Base-by-base conservation (phyloP, 1,140 invertebrate genomes). In the Drosophila quadrilineata region DNA sequence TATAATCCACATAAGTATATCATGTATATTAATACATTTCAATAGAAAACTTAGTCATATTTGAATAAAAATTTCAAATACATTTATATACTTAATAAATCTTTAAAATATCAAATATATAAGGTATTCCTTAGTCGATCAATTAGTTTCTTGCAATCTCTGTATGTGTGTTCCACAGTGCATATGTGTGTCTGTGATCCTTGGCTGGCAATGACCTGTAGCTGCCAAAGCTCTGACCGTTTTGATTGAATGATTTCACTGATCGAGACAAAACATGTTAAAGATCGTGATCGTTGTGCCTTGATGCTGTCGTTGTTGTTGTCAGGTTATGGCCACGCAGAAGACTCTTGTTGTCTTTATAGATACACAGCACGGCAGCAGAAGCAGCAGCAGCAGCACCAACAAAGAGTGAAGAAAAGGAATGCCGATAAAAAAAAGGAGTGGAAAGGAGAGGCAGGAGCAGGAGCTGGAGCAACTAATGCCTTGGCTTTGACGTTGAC, bases 241-340 rank as follows among this genome's bases (percentile, higher is more conserved):
- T 84, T 80, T 84, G 79, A 84, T 85, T 84, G 79, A 84, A 84
- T 84, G 79, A 84, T 84, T 85, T 84, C 79, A 84, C 74, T 84
- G 79, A 84, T 84, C 79, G 79, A 84, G 79, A 84, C 79, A 84
- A 84, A 84, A 85, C 79, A 84, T 84, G 79, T 85, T 84, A 79
- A 84, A 79, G 79, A 84, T 84, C 79, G 79, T 85, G 76, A 82
- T 66, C 41, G 80, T 63, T 69, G 62, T 46, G 54, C 60, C 41
- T 35, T 38, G 19, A 26, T 21, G 38, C 10, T 31, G 10, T 19
- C 17, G 35, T 24, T 59, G 8, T 16, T 17, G 24, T 46, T 24
- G 22, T 21, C 40, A 3, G 38, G 19, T 26, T 50, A 14, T 14
- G 46, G 46, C 46, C 22, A 28, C 38, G 49, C 31, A 53, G 57